Conservation (phyloP, 2,113 vertebrate genomes). For the Chelonoidis abingdonii region DNA sequence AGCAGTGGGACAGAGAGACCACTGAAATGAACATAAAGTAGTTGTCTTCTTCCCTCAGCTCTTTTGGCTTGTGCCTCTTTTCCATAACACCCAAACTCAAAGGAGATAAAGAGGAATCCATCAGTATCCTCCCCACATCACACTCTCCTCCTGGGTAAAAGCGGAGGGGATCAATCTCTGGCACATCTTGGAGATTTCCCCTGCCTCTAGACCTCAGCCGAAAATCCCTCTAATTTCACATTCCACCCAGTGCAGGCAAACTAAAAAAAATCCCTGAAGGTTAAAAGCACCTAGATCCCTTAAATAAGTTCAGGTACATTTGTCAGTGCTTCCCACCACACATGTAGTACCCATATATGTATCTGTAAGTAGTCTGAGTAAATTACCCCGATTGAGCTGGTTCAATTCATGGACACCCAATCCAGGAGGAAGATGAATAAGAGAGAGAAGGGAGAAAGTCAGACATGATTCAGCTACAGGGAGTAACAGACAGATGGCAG, state of each 20-base stretch:
- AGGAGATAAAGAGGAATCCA: neutral
- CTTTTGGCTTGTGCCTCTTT: neutral
- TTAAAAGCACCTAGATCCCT: neutral
- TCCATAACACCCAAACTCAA: neutral
- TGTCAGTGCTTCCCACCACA: neutral
- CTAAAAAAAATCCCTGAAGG: fast-evolving
- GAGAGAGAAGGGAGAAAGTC: neutral
- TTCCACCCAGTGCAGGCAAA: neutral
- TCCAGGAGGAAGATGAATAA: neutral
- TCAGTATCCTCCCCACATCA: neutral
- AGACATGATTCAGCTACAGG: neutral
- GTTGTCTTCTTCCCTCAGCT: neutral
- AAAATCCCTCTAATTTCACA: neutral
- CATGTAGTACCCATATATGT: neutral
- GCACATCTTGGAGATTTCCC: neutral
- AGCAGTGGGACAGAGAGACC: neutral
- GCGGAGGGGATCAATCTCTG: neutral
- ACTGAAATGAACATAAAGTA: neutral
- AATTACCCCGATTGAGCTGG: neutral
- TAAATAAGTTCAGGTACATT: neutral
- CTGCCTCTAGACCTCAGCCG: neutral
- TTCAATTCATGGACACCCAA: neutral
- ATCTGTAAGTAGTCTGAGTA: neutral
- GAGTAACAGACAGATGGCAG: neutral
- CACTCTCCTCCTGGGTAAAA: neutral